These are phyloP conservation scores for Pachypeltis micranthus DNA, from an alignment of 1,140 invertebrate genomes.

Conservation along the genomic window DNA sequence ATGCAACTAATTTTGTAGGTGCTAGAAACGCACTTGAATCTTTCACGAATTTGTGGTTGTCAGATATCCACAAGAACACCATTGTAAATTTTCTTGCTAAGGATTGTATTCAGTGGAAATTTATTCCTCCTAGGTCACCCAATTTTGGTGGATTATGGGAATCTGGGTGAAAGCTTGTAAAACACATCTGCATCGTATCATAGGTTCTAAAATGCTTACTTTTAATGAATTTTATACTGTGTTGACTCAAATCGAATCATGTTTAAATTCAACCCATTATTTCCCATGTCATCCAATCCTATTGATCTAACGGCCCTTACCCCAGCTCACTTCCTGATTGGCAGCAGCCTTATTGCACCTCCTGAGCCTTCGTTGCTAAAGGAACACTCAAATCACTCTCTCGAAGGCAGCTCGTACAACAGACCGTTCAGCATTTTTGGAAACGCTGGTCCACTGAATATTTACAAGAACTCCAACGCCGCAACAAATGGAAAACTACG, in stretches of 20 bases:
- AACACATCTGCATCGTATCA: conserved; percentile 24
- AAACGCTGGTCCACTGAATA: conserved; percentile 23
- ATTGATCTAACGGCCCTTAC: conserved; percentile 4
- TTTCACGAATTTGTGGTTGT: background rate
- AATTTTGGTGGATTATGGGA: conserved; percentile 25
- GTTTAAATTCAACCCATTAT: conserved; percentile 14
- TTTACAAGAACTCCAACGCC: conserved; percentile 11
- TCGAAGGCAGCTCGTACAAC: conserved; percentile 25
- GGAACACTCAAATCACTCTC: conserved; percentile 11
- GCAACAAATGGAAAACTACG: conserved; percentile 17
- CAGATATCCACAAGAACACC: background rate
- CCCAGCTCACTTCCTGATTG: conserved; percentile 12
- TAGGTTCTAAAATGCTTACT: background rate
- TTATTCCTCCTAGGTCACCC: conserved; percentile 13
- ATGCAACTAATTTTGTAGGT: conserved; percentile 23
- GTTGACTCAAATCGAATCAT: conserved; percentile 10
- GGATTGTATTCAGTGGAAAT: background rate
- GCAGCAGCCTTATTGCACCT: background rate
- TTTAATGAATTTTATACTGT: conserved; percentile 4
- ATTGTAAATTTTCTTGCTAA: background rate
- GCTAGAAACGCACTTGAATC: conserved; percentile 7
- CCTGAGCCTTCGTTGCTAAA: background rate
- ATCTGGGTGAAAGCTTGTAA: conserved; percentile 28
- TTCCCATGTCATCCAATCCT: conserved; percentile 11
- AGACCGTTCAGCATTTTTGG: conserved; percentile 29